Conservation (phyloP, 1,140 invertebrate species). For the Drosophila nasuta region DNA sequence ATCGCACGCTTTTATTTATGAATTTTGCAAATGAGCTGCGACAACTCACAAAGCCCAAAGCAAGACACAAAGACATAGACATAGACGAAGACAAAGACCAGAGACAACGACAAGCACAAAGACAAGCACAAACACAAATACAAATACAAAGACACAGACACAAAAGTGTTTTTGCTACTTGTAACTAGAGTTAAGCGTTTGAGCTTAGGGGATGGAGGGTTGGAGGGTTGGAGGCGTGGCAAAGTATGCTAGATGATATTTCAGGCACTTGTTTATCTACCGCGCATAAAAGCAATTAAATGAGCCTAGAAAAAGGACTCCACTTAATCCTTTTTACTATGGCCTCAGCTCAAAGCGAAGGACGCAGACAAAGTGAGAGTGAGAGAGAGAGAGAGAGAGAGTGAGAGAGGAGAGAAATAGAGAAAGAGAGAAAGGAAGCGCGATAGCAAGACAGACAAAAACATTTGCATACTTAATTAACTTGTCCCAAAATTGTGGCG, state of each 20-base stretch:
- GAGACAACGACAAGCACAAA: no score
- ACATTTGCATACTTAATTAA: slow-evolving; percentile 82
- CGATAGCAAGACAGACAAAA: slow-evolving; percentile 30
- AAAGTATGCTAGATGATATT: slow-evolving; percentile 27
- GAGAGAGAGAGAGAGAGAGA: not conserved
- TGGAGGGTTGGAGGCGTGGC: not conserved
- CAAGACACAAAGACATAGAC: not conserved
- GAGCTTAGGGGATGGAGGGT: slow-evolving; percentile 12
- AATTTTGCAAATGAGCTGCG: slow-evolving; percentile 46
- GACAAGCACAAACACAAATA: no score
- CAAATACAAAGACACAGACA: slow-evolving; percentile 22
- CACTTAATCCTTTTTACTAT: slow-evolving; percentile 62
- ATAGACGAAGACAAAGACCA: no score
- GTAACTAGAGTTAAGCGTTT: slow-evolving; percentile 36
- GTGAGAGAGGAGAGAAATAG: not conserved
- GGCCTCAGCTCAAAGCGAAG: slow-evolving; percentile 7
- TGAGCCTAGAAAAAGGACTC: slow-evolving; percentile 64
- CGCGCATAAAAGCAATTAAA: slow-evolving; percentile 75
- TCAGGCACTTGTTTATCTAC: slow-evolving; percentile 51
- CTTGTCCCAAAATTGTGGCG: slow-evolving; percentile 57
- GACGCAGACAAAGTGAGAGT: slow-evolving; percentile 3
- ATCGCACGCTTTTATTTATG: slow-evolving; percentile 33
- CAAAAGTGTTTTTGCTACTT: slow-evolving; percentile 30
- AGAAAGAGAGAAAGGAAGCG: not conserved
- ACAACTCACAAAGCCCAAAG: slow-evolving; percentile 30